Base-by-base conservation (phyloP, 2,888 invertebrate species). In the Papilio elwesi region DNA sequence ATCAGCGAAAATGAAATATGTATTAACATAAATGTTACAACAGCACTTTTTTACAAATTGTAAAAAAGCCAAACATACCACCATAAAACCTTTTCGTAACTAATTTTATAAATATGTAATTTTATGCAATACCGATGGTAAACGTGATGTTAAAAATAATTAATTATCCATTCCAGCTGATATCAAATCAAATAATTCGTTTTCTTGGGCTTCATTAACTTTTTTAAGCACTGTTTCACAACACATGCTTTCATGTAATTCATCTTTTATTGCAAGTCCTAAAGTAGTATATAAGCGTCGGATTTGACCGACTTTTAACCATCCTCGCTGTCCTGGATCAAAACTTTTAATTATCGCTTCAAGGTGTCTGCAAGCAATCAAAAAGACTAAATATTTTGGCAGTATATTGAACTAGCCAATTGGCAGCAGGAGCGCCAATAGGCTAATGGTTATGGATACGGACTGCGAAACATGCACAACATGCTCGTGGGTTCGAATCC, bases 341-440 rank as follows among this genome's bases (percentile, higher is more conserved):
- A 93, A 93, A 79, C 92, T 93, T 79, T 88, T 90, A 1, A 93
- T 79, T 12, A 91, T 79, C 11, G 90, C 90, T 80, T 89, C 81
- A 62, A 93, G 74, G 74, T 92, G 92, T 63, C 91, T 92, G 75
- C 72, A 77, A 68, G n/a, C 38, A 51, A 51, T 68, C 10, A 12
- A 12, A 70, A 55, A 53, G 5, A 43, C 9, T 9, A 7, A 43
- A 7, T 43, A n/a, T 26, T 26, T 2, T 26, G 26, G 26, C 26
- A 26, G 26, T 26, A 26, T 26, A 26, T 26, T 26, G 26, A 26
- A 26, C 26, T 26, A 26, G 26, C 26, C 26, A 26, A 26, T 26
- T 26, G 4, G 26, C 26, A 1, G 26, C 26, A 26, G 26, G 26
- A 26, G 26, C 26, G 26, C 26, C 26, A 26, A 26, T 26, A 26